Conservation (phyloP, 2,888 invertebrate species). For the Pardosa pseudoannulata region DNA sequence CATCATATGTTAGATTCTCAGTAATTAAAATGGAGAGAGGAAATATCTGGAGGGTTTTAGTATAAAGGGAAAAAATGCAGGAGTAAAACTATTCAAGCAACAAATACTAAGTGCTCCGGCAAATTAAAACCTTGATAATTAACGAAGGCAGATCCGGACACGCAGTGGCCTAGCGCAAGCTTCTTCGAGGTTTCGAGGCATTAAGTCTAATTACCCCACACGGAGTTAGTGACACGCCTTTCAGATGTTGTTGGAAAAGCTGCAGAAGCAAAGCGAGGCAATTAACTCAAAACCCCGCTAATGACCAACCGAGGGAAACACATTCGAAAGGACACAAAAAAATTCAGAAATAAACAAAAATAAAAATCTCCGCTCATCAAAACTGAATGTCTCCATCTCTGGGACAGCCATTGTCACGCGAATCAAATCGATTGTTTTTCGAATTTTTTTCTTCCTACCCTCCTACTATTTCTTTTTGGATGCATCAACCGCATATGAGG, state of each 20-base stretch:
- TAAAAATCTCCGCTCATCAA: constrained; percentile 57
- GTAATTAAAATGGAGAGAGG: constrained; percentile 55
- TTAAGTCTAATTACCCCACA: constrained; percentile 70
- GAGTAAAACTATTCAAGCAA: constrained; percentile 52
- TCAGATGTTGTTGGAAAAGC: constrained; percentile 64
- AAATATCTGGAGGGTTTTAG: not conserved
- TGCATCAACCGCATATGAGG: constrained; percentile 63
- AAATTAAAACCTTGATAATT: constrained; percentile 71
- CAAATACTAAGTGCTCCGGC: constrained; percentile 64
- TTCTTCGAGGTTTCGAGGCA: constrained; percentile 59
- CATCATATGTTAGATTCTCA: not conserved
- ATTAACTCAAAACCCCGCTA: constrained; percentile 71
- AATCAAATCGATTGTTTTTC: constrained; percentile 30
- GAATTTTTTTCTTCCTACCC: constrained; percentile 32
- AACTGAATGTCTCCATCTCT: constrained; percentile 55
- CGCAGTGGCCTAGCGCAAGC: constrained; percentile 53
- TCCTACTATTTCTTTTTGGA: constrained; percentile 55
- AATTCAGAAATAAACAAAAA: constrained; percentile 22
- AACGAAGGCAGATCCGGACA: constrained; percentile 51
- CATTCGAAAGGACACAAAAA: not conserved
- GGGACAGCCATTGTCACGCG: constrained; percentile 36
- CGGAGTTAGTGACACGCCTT: constrained; percentile 70
- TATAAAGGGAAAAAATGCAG: constrained; percentile 17
- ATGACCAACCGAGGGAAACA: constrained; percentile 55
- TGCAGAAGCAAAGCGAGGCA: constrained; percentile 55